Percentiles rank a stretch among this genome's conserved stretches.
Conservation (phyloP, 2,113 vertebrate species). For the Leucoraja erinaceus region DNA sequence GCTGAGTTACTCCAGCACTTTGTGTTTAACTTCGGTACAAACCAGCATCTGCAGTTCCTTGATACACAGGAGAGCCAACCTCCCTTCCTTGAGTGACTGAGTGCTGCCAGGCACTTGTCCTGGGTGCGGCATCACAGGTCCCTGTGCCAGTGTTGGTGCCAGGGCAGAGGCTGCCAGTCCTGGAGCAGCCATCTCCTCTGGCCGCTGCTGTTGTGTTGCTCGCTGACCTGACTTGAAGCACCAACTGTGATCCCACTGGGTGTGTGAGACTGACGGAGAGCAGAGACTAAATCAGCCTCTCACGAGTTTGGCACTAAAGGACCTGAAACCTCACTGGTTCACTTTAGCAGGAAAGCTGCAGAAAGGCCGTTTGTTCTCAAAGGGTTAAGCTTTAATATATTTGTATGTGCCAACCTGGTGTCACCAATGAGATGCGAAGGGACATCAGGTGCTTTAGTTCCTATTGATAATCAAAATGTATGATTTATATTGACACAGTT, state of each 20-base stretch:
- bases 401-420: conserved; percentile 5
- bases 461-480: neutral
- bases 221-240: neutral
- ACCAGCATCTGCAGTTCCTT: no score
- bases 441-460: neutral
- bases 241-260: neutral
- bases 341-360: neutral
- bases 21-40: no score
- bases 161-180: neutral
- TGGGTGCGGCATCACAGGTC: neutral
- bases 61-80: no score
- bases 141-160: neutral
- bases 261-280: neutral
- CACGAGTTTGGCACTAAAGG: neutral
- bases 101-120: no score
- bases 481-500: conserved; percentile 18
- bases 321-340: neutral
- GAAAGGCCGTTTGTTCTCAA: neutral
- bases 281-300: neutral
- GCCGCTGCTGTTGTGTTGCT: neutral
- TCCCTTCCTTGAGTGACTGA: neutral
- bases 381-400: conserved; percentile 26
- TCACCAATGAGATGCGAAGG: neutral
- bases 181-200: no score
- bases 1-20: no score